Evolutionary conservation across 2,113 vertebrate species (phyloP).

Genomic region (Echinops telfairi): DNA sequence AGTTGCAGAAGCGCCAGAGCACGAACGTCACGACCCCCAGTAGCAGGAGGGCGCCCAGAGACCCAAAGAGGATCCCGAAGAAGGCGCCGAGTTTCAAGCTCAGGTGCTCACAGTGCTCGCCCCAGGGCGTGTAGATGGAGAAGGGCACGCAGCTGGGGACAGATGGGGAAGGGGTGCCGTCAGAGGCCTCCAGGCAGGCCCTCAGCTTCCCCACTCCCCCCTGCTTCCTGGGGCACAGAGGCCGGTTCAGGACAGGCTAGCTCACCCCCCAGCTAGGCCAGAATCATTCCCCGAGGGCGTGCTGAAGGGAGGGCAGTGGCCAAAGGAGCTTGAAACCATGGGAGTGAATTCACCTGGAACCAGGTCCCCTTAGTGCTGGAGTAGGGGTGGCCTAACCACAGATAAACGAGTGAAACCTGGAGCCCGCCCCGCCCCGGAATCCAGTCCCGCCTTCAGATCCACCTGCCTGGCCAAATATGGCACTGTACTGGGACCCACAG

Average conservation of each 20-base stretch:
- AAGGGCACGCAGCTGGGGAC: slow-evolving; percentile 7
- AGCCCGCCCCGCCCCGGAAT: not conserved
- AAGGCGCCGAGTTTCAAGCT: slow-evolving; percentile 78
- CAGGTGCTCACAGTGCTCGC: slow-evolving; percentile 74
- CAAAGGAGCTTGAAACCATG: not conserved
- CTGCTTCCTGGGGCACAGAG: no score
- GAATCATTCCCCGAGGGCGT: not conserved
- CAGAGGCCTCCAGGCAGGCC: accelerated
- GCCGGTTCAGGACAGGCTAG: no score
- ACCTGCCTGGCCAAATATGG: not conserved
- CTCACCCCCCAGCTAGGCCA: no score
- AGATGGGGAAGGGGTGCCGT: not conserved
- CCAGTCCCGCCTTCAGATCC: not conserved
- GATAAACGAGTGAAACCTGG: not conserved
- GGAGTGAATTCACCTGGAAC: not conserved
- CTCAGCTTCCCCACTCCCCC: not conserved
- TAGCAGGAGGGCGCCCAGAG: slow-evolving; percentile 75
- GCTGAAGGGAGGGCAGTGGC: slow-evolving; percentile 26
- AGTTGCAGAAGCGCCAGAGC: not conserved
- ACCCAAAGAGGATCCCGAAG: slow-evolving; percentile 84
- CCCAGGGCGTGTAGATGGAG: slow-evolving; percentile 74
- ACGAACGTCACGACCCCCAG: slow-evolving; percentile 39
- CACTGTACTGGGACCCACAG: no score
- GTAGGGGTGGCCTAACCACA: not conserved
- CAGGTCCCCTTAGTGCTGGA: not conserved